Evolutionary conservation across 2,113 vertebrate genomes (phyloP).

Genomic region (Bambusicola thoracicus): DNA sequence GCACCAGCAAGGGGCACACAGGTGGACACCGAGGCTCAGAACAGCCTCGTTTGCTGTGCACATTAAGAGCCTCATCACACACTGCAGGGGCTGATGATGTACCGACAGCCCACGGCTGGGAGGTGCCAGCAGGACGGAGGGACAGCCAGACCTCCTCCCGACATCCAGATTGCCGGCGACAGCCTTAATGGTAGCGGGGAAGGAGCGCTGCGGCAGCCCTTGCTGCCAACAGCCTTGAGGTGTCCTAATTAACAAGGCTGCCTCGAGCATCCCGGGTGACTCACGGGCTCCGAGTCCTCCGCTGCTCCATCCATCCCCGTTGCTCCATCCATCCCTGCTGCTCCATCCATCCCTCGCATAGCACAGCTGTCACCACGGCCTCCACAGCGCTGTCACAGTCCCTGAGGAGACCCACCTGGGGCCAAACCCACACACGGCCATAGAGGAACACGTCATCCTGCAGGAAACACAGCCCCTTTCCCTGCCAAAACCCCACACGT

Average conservation of each 20-base stretch:
- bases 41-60: fast-evolving
- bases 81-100: neutral
- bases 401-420: neutral
- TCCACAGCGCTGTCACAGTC: neutral
- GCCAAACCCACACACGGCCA: neutral
- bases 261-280: neutral
- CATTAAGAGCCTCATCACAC: neutral
- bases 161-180: neutral
- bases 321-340: too few relatives aligned
- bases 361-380: too few relatives aligned
- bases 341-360: too few relatives aligned
- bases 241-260: neutral
- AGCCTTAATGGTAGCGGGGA: neutral
- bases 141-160: neutral
- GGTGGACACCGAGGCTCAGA: neutral
- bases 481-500: neutral
- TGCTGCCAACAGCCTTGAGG: neutral
- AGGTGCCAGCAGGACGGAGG: neutral
- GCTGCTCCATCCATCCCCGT: too few relatives aligned
- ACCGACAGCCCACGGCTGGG: neutral
- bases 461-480: neutral
- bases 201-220: neutral
- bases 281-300: neutral
- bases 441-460: neutral
- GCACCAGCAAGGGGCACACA: neutral